Evolutionary conservation across 2,888 invertebrate genomes (phyloP).

Genomic region (Netelia fuscicornis): DNA sequence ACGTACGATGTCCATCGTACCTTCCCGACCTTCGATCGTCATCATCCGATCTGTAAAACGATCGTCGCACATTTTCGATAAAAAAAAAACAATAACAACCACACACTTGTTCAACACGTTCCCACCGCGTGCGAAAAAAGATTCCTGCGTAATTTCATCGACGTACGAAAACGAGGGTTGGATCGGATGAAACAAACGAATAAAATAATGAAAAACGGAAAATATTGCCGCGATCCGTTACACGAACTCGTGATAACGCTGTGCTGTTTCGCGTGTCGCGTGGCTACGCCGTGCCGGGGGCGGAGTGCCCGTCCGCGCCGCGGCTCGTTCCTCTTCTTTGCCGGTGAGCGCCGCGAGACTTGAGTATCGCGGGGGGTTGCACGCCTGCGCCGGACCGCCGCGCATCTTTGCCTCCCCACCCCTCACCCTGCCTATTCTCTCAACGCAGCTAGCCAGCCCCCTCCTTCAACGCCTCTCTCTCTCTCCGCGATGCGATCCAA

Average conservation of each 20-base stretch:
- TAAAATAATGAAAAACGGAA: background rate
- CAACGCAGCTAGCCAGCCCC: conserved; percentile 27
- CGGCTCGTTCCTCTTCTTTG: conserved; percentile 82
- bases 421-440: conserved; percentile 40
- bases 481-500: conserved; percentile 27
- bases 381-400: conserved; percentile 80
- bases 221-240: conserved; percentile 34
- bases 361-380: conserved; percentile 77
- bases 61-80: conserved; percentile 39
- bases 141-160: too few relatives aligned
- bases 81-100: background rate
- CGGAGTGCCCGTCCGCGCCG: conserved; percentile 74
- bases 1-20: background rate
- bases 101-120: background rate
- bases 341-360: conserved; percentile 78
- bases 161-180: too few relatives aligned
- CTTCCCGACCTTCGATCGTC: background rate
- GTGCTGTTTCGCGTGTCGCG: conserved; percentile 72
- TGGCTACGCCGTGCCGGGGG: conserved; percentile 82
- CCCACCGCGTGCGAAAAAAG: too few relatives aligned
- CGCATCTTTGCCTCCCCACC: conserved; percentile 64
- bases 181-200: background rate
- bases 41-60: conserved; percentile 34
- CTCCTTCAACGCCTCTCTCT: conserved; percentile 30
- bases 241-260: conserved; percentile 6